Evolutionary conservation across 2,888 invertebrate species (phyloP).

Genomic region (Eulithis testata): DNA sequence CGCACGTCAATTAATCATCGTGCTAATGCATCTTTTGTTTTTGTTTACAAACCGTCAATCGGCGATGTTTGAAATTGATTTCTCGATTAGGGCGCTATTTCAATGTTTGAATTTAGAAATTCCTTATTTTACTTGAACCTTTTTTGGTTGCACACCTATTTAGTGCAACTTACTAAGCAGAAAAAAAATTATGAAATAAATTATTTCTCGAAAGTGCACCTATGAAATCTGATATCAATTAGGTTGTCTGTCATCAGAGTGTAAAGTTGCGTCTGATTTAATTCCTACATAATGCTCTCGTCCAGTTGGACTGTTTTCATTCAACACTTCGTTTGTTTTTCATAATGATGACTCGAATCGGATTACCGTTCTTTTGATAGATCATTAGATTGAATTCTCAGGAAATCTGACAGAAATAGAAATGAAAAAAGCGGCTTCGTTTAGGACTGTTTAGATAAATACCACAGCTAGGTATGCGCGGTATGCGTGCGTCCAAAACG

Average conservation of each 20-base stretch:
- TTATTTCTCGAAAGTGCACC: slow-evolving; percentile 56
- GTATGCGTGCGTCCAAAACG: slow-evolving; percentile 39
- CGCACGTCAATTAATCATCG: slow-evolving; percentile 65
- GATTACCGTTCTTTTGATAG: slow-evolving; percentile 38
- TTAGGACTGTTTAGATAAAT: neutral
- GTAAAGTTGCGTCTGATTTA: slow-evolving; percentile 63
- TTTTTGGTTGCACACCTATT: too few species aligned
- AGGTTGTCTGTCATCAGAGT: slow-evolving; percentile 69
- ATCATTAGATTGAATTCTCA: slow-evolving; percentile 24
- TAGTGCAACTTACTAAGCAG: too few species aligned
- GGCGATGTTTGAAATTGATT: slow-evolving; percentile 36
- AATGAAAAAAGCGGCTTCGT: neutral
- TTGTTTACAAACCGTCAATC: slow-evolving; percentile 69
- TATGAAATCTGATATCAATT: slow-evolving; percentile 76
- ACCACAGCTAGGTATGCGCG: slow-evolving; percentile 45
- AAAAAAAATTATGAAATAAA: too few species aligned
- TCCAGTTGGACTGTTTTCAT: slow-evolving; percentile 56
- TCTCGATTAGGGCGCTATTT: slow-evolving; percentile 26
- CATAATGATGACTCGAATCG: slow-evolving; percentile 37
- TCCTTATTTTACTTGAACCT: too few species aligned
- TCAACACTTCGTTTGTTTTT: slow-evolving; percentile 52
- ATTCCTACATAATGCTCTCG: slow-evolving; percentile 48
- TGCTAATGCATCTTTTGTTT: slow-evolving; percentile 73
- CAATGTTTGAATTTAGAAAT: neutral
- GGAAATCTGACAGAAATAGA: slow-evolving; percentile 12